Evolutionary conservation across 1,140 invertebrate genomes (phyloP), one percentile per base, ranked within the genome.

Genomic region (Dreissena polymorpha): DNA sequence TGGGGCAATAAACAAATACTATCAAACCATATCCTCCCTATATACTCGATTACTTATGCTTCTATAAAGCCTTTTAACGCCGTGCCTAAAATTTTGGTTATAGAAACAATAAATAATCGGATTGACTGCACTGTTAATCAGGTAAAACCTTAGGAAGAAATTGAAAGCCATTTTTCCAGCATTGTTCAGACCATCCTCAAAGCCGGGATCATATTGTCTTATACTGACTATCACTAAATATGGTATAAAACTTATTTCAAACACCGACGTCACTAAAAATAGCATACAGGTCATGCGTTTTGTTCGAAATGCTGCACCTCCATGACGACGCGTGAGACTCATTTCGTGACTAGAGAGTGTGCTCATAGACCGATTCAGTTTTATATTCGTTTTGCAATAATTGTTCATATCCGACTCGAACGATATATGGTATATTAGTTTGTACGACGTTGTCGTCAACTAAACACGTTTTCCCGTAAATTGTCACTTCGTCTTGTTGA

Each of bases 241-340:
- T 49, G 78, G 78, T 60, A 80, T 80, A 72, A 80, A 80, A 21
- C 78, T 80, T 49, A 80, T 80, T 69, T 80, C 78, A 51, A 80
- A 80, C 39, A 80, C 78, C 63, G 78, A 80, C 27, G 78, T 80
- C 53, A 80, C 78, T 23, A 80, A 29, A n/a, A 80, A 80, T 23
- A 80, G 63, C 78, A 80, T 80, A 70, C 50, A 80, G n/a, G 78
- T 80, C 0, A 80, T 55, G 63, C 78, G n/a, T 64, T 80, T 80
- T 6, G 68, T 80, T 49, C 78, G 12, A 10, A 80, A 64, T 10
- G 39, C 10, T 64, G 71, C 68, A 72, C 78, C 78, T 29, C 78
- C 78, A 71, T 80, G 78, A 72, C 65, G 60, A 39, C 78, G 21
- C 2, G 78, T 60, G 18, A 80, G 29, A 23, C 65, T 80, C 29